Percentiles rank a stretch among this genome's conserved stretches.
Conservation (phyloP, 2,797 vertebrate genomes). For the Pteronotus mesoamericanus region DNA sequence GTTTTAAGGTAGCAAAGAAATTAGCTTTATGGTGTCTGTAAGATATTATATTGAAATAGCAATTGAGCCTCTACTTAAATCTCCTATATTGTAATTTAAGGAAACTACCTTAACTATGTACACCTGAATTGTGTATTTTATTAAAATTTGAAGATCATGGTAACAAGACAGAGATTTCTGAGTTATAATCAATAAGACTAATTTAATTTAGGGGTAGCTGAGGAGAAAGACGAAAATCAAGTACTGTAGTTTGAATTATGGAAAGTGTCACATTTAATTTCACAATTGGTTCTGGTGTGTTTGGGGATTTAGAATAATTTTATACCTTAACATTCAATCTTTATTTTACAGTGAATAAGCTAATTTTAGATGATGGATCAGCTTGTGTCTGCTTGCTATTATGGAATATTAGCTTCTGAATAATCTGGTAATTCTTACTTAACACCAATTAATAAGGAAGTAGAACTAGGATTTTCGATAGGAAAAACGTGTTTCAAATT, state of each 20-base stretch:
- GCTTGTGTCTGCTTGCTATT: conserved; percentile 58
- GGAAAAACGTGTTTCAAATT: conserved; percentile 42
- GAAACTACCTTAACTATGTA: conserved; percentile 13
- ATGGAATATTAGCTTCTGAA: conserved; percentile 65
- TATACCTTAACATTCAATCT: conserved; percentile 76
- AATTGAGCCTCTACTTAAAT: background rate
- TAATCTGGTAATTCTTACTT: conserved; percentile 70
- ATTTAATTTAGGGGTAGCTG: conserved; percentile 70
- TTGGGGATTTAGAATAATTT: conserved; percentile 78
- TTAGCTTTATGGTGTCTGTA: background rate
- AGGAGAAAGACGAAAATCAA: conserved; percentile 68
- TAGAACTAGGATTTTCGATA: conserved; percentile 59
- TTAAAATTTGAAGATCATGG: conserved; percentile 61
- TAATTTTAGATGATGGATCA: conserved; percentile 69
- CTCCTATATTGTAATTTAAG: conserved; percentile 4
- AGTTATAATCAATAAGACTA: conserved; percentile 67
- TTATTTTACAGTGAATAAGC: conserved; percentile 72
- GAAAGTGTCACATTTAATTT: conserved; percentile 76
- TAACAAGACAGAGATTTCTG: conserved; percentile 63
- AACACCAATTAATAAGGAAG: conserved; percentile 67
- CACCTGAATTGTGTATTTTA: conserved; percentile 38
- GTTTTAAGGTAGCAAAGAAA: background rate
- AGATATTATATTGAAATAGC: background rate
- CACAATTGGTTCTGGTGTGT: conserved; percentile 75
- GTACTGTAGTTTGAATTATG: conserved; percentile 70